Evolutionary conservation across 1,140 invertebrate genomes (phyloP).

Genomic region (Leptinotarsa lineolata): DNA sequence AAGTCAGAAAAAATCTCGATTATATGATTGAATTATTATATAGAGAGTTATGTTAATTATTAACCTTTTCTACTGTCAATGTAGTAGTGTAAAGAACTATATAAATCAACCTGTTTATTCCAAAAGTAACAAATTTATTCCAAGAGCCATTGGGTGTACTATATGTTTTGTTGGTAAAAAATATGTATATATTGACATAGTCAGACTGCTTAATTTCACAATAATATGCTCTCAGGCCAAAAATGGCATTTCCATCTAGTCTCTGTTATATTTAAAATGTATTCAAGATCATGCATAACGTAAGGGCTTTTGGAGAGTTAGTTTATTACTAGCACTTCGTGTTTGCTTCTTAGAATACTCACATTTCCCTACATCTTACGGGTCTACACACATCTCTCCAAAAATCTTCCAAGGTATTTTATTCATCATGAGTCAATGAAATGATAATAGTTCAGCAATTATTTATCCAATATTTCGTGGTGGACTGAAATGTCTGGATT

Average conservation of each 20-base stretch:
- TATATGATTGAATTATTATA: too few species aligned
- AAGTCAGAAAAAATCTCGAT: too few species aligned
- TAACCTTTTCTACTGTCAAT: too few species aligned
- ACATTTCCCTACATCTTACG: slow-evolving; percentile 21
- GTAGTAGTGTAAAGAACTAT: too few species aligned
- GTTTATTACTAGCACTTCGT: background rate
- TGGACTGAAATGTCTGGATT: too few species aligned
- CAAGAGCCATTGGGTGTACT: background rate
- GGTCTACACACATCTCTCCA: slow-evolving; percentile 20
- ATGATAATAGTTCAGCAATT: background rate
- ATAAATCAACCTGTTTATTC: too few species aligned
- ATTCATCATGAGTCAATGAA: background rate
- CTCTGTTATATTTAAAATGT: slow-evolving; percentile 26
- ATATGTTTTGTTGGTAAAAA: background rate
- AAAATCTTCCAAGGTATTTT: slow-evolving; percentile 21
- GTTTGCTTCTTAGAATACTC: slow-evolving; percentile 11
- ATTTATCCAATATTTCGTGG: too few species aligned
- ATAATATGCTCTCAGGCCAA: slow-evolving; percentile 17
- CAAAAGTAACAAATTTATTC: too few species aligned
- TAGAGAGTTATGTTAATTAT: too few species aligned
- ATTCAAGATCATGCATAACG: slow-evolving; percentile 24
- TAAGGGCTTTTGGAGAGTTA: slow-evolving; percentile 23
- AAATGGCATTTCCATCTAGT: slow-evolving; percentile 21
- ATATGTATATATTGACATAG: slow-evolving; percentile 12
- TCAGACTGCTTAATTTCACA: slow-evolving; percentile 12